A percentile compares a stretch with the other conserved stretches of the same genome.
These are phyloP conservation scores for Pterois miles DNA, from an alignment of 2,797 vertebrate genomes.

Conservation along the genomic window DNA sequence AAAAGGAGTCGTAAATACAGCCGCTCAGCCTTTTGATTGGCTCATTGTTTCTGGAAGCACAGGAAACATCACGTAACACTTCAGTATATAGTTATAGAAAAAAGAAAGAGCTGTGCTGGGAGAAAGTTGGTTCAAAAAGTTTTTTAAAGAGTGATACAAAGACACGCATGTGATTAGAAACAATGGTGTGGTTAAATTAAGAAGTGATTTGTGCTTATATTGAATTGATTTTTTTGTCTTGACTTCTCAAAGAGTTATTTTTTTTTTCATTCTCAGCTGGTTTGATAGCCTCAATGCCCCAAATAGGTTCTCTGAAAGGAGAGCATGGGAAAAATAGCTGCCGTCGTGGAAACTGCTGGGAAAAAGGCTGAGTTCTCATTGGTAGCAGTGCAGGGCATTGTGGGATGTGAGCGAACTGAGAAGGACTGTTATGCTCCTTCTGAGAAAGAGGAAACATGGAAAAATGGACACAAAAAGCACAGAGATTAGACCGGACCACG, in stretches of 20 bases:
- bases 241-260: slow-evolving; percentile 45
- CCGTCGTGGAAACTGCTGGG: slow-evolving; percentile 70
- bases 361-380: slow-evolving; percentile 70
- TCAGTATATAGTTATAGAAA: slow-evolving; percentile 20
- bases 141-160: slow-evolving; percentile 28
- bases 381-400: slow-evolving; percentile 62
- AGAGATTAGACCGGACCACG: slow-evolving; percentile 44
- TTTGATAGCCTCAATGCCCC: slow-evolving; percentile 66
- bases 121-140: slow-evolving; percentile 27
- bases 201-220: slow-evolving; percentile 31
- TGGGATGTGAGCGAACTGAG: slow-evolving; percentile 64
- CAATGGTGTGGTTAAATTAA: slow-evolving; percentile 49
- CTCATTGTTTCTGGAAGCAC: slow-evolving; percentile 61
- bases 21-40: slow-evolving; percentile 41
- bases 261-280: slow-evolving; percentile 55
- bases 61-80: slow-evolving; percentile 61
- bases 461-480: slow-evolving; percentile 49
- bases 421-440: slow-evolving; percentile 53
- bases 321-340: slow-evolving; percentile 78
- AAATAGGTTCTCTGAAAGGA: slow-evolving; percentile 72
- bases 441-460: slow-evolving; percentile 62
- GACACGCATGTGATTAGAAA: slow-evolving; percentile 23
- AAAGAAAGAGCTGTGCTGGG: slow-evolving; percentile 4
- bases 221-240: slow-evolving; percentile 35
- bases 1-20: slow-evolving; percentile 51